Conservation (phyloP, 1,140 invertebrate genomes). For the Drosophila arawakana region DNA sequence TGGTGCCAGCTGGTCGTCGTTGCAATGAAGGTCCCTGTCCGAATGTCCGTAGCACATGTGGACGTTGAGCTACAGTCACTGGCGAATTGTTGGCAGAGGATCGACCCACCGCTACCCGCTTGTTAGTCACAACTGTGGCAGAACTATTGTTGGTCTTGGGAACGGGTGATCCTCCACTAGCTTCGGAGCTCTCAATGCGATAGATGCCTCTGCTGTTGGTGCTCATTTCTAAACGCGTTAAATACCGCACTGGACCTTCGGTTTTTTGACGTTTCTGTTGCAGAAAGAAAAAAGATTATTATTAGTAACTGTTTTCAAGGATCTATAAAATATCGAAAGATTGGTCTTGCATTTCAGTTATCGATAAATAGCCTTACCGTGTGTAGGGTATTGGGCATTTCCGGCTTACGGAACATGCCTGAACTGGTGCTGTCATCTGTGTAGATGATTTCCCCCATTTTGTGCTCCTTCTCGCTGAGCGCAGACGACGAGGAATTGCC, state of each 20-base stretch:
- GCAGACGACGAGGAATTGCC: conserved; percentile 50
- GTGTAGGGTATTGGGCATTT: conserved; percentile 66
- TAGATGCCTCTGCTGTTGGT: conserved; percentile 72
- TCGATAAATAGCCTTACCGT: conserved; percentile 49
- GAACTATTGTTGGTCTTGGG: conserved; percentile 36
- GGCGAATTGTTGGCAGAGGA: conserved; percentile 51
- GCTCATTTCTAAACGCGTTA: conserved; percentile 66
- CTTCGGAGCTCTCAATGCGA: conserved; percentile 48
- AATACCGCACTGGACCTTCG: conserved; percentile 73
- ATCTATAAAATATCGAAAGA: neutral
- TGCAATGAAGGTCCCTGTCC: conserved; percentile 46
- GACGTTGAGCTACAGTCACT: conserved; percentile 56
- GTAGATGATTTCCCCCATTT: conserved; percentile 82
- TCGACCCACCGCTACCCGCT: conserved; percentile 48
- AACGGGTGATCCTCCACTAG: conserved; percentile 26
- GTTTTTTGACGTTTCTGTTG: conserved; percentile 65
- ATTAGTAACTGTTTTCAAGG: neutral
- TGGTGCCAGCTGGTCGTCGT: conserved; percentile 40
- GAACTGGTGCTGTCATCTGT: conserved; percentile 77
- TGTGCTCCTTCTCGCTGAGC: conserved; percentile 30
- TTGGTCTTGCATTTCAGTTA: neutral
- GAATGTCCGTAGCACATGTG: conserved; percentile 62
- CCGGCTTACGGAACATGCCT: conserved; percentile 79
- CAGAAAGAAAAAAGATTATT: neutral
- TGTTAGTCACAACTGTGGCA: conserved; percentile 13